Base-by-base conservation (phyloP, 2,888 invertebrate genomes). In the Trissolcus brochymenae region DNA sequence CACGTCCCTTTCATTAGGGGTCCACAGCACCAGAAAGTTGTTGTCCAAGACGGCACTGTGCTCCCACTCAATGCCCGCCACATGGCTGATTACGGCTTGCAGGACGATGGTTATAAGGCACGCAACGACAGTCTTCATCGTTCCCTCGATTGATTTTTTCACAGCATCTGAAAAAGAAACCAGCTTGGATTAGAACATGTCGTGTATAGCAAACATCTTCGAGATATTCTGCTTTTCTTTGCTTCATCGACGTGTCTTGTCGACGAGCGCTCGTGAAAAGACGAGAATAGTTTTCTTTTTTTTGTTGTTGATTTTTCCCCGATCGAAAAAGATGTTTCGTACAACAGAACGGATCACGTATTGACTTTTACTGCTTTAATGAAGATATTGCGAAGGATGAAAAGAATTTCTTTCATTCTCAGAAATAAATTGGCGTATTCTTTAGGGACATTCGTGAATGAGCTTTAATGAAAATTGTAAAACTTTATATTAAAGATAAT, bases 1-100 rank as follows among this genome's bases (percentile, higher is more conserved):
- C 85, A 96, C 94, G 89, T 94, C 94, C 87, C 93, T 93, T 65
- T 92, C 91, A 65, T 90, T 90, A 84, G 94, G 94, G 84, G 94
- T 94, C 95, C 95, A 95, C 85, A 95, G 91, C 78, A 95, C 90
- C 79, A 91, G 90, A 89, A 91, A 91, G 87, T 91, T 91, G 87
- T 90, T 90, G 89, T 91, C 91, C 83, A 91, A 88, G 85, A 91
- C 90, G 71, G 91, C 91, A 82, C 90, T 90, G 88, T 92, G 91
- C 86, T 91, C 90, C 91, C 91, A 92, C 83, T 90, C 90, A 83
- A 90, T 87, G 71, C 82, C 84, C 43, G 82, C 68, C 46, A 80
- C 84, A 68, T 77, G 75, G 72, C 81, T 79, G 81, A 83, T 70
- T 21, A 81, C 62, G 59, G 79, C 59, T 60, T 85, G 82, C 70